Base-by-base conservation (phyloP, 2,797 vertebrate species). In the Aselliscus stoliczkanus region DNA sequence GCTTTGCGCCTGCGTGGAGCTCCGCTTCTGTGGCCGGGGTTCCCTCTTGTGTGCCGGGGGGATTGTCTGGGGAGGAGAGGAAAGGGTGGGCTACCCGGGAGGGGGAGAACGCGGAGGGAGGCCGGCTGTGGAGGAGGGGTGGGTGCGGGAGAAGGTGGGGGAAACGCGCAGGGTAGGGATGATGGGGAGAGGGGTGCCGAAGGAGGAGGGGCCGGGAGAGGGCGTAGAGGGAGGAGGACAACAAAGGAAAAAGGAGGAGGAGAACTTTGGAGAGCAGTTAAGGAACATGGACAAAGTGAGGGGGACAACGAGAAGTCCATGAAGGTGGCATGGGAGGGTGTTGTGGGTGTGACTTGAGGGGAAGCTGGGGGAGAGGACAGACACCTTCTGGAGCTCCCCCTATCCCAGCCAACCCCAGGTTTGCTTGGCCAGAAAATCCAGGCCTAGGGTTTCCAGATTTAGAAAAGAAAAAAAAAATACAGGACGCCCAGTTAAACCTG, bases 1-100 rank as follows among this genome's bases (percentile, higher is more conserved):
- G 39, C 12, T 72, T 21, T 65, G 97, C 96, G 96, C 96, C n/a
- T 84, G 96, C 95, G 93, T 70, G 39, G 23, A n/a, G 52, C 67
- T 76, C 56, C 7, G 39, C 11, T 87, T 73, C n/a, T 17, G 44
- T 13, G 69, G 82, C 88, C 21, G 93, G 96, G 94, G 96, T 95
- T 97, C 83, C 93, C 96, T 86, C 14, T 37, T 52, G 25, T 2
- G 83, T 3, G 39, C n/a, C n/a, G n/a, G 0, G 14, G 77, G 93
- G 44, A 62, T n/a, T 17, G 3, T 42, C 21, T 5, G 44, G 37
- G 58, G 37, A 3, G 27, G 39, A 4, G 73, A 20, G 23, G 64
- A 20, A 42, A 18, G 37, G 50, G 31, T 21, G 75, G 70, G 39
- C 29, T 14, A 39, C 1, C 3, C 8, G 44, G 50, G 34, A 25